Percentiles rank a stretch among this genome's conserved stretches.
Evolutionary conservation across 2,888 invertebrate genomes (phyloP).

Genomic region (Drosophila silvestris): DNA sequence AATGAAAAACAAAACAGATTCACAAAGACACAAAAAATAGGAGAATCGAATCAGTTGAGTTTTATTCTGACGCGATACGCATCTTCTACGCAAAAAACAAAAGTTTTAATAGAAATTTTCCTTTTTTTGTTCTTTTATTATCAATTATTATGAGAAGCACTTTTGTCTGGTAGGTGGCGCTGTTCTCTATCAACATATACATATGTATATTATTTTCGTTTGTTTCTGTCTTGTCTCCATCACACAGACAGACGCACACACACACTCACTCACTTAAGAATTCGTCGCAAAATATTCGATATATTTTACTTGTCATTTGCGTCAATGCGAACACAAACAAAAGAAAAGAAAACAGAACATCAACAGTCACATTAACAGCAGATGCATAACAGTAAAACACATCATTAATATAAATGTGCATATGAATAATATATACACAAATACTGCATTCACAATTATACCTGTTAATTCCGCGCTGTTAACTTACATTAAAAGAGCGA

Average conservation of each 20-base stretch:
- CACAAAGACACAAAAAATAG: slow-evolving; percentile 19
- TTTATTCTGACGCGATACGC: slow-evolving; percentile 51
- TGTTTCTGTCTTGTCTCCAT: slow-evolving; percentile 27
- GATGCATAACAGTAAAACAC: slow-evolving; percentile 15
- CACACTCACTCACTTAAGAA: not conserved
- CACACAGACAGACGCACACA: slow-evolving; percentile 9
- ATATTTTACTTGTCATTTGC: slow-evolving; percentile 28
- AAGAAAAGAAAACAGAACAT: slow-evolving; percentile 3
- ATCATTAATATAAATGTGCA: not conserved
- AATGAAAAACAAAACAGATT: slow-evolving; percentile 15
- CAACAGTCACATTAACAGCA: slow-evolving; percentile 9
- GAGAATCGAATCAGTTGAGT: slow-evolving; percentile 54
- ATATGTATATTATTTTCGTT: slow-evolving; percentile 27
- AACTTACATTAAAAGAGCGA: slow-evolving; percentile 10
- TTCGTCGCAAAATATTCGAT: slow-evolving; percentile 25
- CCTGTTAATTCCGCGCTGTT: slow-evolving; percentile 23
- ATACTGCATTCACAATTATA: slow-evolving; percentile 2
- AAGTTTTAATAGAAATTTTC: slow-evolving; percentile 25
- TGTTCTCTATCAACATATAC: slow-evolving; percentile 6
- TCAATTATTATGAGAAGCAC: slow-evolving; percentile 15
- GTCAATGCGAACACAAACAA: slow-evolving; percentile 45
- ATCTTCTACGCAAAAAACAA: slow-evolving; percentile 25
- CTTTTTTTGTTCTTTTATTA: slow-evolving; percentile 7
- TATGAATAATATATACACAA: not conserved
- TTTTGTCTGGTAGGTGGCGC: slow-evolving; percentile 27